These are phyloP conservation scores for Crocidura indochinensis DNA, from an alignment of 2,797 vertebrate species.

Conservation along the genomic window DNA sequence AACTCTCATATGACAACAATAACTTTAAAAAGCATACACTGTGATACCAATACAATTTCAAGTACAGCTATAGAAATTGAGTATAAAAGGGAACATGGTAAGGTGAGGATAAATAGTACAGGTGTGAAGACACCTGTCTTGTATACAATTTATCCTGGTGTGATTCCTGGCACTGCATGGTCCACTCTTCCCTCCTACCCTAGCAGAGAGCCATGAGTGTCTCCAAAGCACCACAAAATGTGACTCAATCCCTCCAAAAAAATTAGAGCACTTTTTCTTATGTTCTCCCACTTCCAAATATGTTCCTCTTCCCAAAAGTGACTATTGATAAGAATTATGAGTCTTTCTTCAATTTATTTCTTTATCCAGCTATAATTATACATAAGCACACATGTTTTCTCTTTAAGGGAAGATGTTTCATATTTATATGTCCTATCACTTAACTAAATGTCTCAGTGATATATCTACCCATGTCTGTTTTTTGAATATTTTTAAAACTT, in stretches of 20 bases:
- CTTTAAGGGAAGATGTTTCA: neutral
- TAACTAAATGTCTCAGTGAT: conserved; percentile 37
- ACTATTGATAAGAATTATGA: neutral
- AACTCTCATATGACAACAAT: neutral
- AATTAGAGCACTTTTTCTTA: too few relatives aligned
- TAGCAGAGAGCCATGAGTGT: too few relatives aligned
- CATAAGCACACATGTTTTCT: neutral
- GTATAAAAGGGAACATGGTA: neutral
- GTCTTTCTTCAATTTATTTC: conserved; percentile 20
- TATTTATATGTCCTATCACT: neutral
- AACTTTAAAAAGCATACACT: too few relatives aligned
- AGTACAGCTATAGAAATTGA: neutral
- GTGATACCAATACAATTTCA: neutral
- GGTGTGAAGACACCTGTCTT: too few relatives aligned
- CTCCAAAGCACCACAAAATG: too few relatives aligned
- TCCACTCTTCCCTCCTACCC: neutral
- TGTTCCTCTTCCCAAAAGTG: conserved; percentile 11
- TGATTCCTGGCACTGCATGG: too few relatives aligned
- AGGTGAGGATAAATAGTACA: too few relatives aligned
- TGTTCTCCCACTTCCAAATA: neutral
- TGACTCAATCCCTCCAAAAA: too few relatives aligned
- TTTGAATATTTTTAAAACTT: conserved; percentile 16
- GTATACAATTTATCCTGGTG: too few relatives aligned
- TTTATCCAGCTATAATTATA: neutral
- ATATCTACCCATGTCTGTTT: neutral